phyloP scores from a whole-genome alignment of 2,113 vertebrate genomes.

The Rhynchomys soricoides region DNA sequence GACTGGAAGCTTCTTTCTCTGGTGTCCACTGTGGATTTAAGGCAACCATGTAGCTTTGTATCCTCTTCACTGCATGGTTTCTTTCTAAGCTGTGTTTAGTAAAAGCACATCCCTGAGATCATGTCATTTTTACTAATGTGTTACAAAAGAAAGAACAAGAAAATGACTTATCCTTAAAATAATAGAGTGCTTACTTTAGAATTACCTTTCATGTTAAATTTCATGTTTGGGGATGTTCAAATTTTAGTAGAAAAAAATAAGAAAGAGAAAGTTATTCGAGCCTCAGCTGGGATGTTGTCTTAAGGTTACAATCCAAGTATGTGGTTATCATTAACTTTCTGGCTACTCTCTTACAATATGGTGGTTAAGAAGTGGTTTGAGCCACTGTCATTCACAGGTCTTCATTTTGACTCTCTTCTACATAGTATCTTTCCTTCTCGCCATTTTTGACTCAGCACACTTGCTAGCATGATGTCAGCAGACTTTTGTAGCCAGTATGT shows the following conservation, averaged over 20 bases:
- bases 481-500: neutral
- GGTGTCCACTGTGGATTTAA: neutral
- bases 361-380: neutral
- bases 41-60: neutral
- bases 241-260: neutral
- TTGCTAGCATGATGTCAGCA: neutral
- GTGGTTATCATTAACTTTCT: neutral
- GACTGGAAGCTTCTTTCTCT: neutral
- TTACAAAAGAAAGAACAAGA: slow-evolving; percentile 31
- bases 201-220: slow-evolving; percentile 22
- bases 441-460: neutral
- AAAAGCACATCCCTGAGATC: neutral
- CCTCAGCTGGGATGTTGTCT: neutral
- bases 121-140: neutral
- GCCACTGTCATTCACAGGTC: neutral
- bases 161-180: neutral
- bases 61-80: neutral
- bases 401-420: neutral
- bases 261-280: neutral
- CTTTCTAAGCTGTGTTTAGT: slow-evolving; percentile 3
- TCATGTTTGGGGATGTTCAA: neutral
- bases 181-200: neutral
- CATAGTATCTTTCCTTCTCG: neutral
- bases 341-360: neutral
- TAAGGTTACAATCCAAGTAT: neutral